Evolutionary conservation across 1,140 invertebrate species (phyloP).

Genomic region (Aphaenogaster rudis): DNA sequence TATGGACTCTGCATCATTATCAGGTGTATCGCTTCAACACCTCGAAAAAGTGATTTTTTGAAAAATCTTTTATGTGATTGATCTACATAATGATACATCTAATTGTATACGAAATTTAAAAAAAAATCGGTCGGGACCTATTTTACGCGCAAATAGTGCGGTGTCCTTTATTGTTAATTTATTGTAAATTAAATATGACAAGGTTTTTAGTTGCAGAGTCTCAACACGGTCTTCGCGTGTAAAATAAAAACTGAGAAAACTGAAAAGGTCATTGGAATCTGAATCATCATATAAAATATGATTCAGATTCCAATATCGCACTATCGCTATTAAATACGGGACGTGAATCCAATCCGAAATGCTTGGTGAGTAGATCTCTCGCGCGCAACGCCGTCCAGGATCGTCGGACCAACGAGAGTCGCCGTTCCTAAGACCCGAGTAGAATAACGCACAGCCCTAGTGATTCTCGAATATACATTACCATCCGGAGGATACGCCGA

Average conservation of each 20-base stretch:
- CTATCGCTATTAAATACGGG: neutral
- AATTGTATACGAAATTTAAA: too few relatives aligned
- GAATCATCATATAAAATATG: neutral
- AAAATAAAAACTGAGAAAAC: neutral
- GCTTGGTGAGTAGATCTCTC: neutral
- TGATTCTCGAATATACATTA: slow-evolving; percentile 51
- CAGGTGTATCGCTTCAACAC: too few relatives aligned
- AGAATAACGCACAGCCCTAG: slow-evolving; percentile 23
- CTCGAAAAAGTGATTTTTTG: too few relatives aligned
- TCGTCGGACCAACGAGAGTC: neutral
- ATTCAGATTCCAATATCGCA: neutral
- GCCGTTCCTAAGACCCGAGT: neutral
- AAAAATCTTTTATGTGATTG: too few relatives aligned
- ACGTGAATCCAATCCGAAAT: neutral
- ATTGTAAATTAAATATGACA: neutral
- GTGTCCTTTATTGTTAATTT: neutral
- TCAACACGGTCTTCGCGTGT: neutral
- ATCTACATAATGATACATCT: too few relatives aligned
- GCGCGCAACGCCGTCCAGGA: neutral
- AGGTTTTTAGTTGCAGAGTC: neutral
- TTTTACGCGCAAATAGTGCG: too few relatives aligned
- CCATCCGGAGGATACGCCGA: slow-evolving; percentile 30
- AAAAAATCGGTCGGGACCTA: too few relatives aligned
- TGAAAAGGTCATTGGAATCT: neutral
- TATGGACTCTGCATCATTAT: too few relatives aligned